Percentiles rank a stretch among this genome's conserved stretches.
These are phyloP conservation scores for Urocynchramus pylzowi DNA, from an alignment of 2,113 vertebrate species.

Conservation along the genomic window DNA sequence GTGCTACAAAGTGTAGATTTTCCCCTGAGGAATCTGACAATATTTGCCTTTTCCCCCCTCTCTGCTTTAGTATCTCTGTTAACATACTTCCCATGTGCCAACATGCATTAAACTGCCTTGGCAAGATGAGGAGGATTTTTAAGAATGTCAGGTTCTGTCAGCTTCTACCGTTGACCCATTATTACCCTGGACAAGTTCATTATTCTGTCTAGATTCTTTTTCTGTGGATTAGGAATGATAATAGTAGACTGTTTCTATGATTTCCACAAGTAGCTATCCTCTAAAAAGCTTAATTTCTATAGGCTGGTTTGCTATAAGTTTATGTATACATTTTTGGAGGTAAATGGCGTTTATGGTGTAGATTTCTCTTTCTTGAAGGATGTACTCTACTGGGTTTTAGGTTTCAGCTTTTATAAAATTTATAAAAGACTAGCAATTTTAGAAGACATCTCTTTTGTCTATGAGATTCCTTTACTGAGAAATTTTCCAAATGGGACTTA, in stretches of 20 bases:
- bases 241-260: background rate
- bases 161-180: background rate
- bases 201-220: background rate
- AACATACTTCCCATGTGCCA: background rate
- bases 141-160: background rate
- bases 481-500: background rate
- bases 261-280: background rate
- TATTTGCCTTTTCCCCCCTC: background rate
- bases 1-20: background rate
- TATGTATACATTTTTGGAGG: background rate
- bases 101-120: background rate
- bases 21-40: background rate
- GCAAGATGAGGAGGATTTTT: background rate
- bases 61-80: background rate
- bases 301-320: background rate
- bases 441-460: background rate
- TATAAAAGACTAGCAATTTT: background rate
- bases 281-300: background rate
- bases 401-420: background rate
- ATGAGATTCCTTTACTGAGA: background rate
- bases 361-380: background rate
- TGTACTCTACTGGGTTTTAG: background rate
- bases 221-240: background rate
- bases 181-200: background rate
- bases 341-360: background rate